Evolutionary conservation across 2,113 vertebrate genomes (phyloP).

Genomic region (Spizaetus ornatus): DNA sequence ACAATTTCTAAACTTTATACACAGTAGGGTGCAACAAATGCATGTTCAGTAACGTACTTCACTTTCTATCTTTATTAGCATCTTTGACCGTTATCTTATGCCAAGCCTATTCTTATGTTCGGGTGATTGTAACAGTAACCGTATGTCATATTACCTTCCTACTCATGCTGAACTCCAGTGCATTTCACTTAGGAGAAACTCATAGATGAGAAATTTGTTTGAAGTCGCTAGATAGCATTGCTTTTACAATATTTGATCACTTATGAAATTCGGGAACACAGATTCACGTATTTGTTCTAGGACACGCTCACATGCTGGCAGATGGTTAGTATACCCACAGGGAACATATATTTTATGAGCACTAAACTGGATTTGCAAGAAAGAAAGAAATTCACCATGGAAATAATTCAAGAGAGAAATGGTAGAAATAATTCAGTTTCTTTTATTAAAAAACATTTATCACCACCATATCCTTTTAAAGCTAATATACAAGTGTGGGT

Average conservation of each 20-base stretch:
- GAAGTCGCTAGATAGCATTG: background rate
- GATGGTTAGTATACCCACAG: background rate
- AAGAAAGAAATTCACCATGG: background rate
- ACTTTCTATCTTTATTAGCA: background rate
- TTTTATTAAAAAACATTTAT: slow-evolving; percentile 58
- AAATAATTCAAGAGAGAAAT: slow-evolving; percentile 19
- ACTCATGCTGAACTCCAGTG: background rate
- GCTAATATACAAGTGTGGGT: background rate
- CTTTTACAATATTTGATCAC: background rate
- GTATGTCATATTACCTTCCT: background rate
- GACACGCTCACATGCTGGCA: background rate
- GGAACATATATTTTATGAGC: slow-evolving; percentile 5
- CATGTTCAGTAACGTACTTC: background rate
- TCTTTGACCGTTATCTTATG: background rate
- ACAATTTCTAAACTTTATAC: background rate
- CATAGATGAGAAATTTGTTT: background rate
- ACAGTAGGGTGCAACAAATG: background rate
- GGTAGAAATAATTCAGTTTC: slow-evolving; percentile 1
- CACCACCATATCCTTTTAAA: background rate
- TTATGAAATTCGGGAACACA: background rate
- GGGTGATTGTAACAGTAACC: background rate
- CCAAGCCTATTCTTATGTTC: background rate
- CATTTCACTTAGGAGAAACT: background rate
- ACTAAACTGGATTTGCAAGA: background rate
- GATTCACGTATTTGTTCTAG: background rate